Base-by-base conservation (phyloP, 2,888 invertebrate genomes). In the Andrena hattorfiana region DNA sequence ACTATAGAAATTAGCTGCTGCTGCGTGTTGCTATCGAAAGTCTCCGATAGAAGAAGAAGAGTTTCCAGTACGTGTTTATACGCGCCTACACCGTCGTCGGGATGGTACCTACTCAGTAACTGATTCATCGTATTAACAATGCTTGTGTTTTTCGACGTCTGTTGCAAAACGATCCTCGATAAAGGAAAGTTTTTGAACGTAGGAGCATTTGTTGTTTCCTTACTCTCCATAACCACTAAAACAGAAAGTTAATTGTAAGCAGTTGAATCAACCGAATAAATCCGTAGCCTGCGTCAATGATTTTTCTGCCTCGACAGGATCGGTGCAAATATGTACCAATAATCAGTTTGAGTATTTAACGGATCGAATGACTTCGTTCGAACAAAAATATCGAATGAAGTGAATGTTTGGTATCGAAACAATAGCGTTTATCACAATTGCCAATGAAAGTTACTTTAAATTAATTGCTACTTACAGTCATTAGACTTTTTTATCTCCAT, bases 91-190 rank as follows among this genome's bases (percentile, higher is more conserved):
- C 92, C 92, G 70, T 91, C 91, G 51, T 93, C 89, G 1, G 92
- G 91, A 67, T 91, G 90, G 77, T 93, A 93, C 81, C 91, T 90
- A 66, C 89, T 89, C 26, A 92, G 66, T 56, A 92, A 86, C 70
- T 88, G 88, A 13, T 90, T 91, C 10, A 92, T 89, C 6, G 89
- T 89, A 74, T 84, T 89, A 5, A 90, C 87, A 13, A 90, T 87
- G 70, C 90, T 89, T 32, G 88, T 89, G 0, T 88, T 89, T 20
- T 90, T 88, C 35, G 90, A 90, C 85, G 85, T 87, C 13, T 83
- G 79, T 35, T 90, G 84, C 54, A 90, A 77, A 26, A 86, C 83
- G 23, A 89, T 80, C 90, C 91, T 90, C 35, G 91, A 74, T 23
- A 88, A 87, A 2, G 90, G 86, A 62, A 90, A 90, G 35, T 88